Percentiles rank a stretch among this genome's conserved stretches.
These are phyloP conservation scores for Torymus tubicola DNA, from an alignment of 2,888 invertebrate genomes.

Conservation along the genomic window DNA sequence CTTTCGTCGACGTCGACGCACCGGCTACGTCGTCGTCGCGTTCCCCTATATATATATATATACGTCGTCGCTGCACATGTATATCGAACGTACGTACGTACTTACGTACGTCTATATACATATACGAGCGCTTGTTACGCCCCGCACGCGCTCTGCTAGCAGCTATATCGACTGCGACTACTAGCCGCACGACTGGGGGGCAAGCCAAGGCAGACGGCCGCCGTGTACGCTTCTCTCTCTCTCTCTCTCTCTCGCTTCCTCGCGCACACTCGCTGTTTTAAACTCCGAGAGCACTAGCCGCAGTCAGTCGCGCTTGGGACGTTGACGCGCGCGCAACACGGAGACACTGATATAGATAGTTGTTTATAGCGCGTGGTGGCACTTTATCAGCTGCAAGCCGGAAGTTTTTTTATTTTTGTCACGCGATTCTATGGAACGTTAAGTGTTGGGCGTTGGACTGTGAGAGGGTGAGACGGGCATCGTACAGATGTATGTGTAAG, in stretches of 20 bases:
- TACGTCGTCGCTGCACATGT: too few species aligned
- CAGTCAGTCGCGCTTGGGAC: slow-evolving; percentile 52
- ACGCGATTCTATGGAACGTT: background rate
- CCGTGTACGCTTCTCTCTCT: slow-evolving; percentile 12
- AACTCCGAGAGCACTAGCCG: slow-evolving; percentile 30
- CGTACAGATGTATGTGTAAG: too few species aligned
- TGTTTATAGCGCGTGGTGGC: background rate
- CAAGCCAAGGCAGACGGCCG: background rate
- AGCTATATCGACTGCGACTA: slow-evolving; percentile 5
- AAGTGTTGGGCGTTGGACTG: background rate
- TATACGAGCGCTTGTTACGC: too few species aligned
- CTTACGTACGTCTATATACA: too few species aligned
- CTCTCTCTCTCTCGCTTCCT: background rate
- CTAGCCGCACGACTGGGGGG: slow-evolving; percentile 1
- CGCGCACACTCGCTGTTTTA: slow-evolving; percentile 24
- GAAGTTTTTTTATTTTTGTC: background rate
- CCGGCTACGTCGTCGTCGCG: too few species aligned
- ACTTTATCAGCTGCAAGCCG: background rate
- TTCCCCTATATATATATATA: too few species aligned
- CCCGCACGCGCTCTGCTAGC: background rate
- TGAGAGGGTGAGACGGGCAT: background rate
- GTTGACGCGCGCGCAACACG: slow-evolving; percentile 21
- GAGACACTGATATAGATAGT: background rate
- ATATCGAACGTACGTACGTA: too few species aligned
- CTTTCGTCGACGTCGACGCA: too few species aligned